Percentiles rank a stretch among this genome's conserved stretches.
Conservation (phyloP, 1,140 invertebrate species). For the Globodera rostochiensis region DNA sequence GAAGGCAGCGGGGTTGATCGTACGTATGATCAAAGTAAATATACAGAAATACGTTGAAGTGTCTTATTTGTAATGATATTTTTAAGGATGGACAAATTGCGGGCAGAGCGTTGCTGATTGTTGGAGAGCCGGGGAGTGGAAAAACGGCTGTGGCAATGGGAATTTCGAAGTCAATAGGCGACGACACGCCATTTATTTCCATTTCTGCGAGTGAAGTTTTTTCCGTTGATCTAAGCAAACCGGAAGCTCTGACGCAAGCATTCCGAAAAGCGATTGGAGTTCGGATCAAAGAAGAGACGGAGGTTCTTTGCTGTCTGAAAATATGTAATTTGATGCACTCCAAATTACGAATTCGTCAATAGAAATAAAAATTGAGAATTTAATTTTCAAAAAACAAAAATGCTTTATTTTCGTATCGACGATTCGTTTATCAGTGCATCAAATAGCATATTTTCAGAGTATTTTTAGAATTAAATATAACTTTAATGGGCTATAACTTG, state of each 20-base stretch:
- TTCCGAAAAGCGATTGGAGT: slow-evolving; percentile 96
- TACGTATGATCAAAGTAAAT: slow-evolving; percentile 87
- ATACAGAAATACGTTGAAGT: slow-evolving; percentile 10
- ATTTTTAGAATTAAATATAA: too few species aligned
- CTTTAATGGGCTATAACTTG: too few species aligned
- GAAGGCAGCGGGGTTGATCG: slow-evolving; percentile 86
- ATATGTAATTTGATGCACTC: neutral
- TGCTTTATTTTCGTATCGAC: too few species aligned
- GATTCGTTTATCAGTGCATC: too few species aligned
- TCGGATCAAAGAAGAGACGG: slow-evolving; percentile 81
- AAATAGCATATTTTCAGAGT: too few species aligned
- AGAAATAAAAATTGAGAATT: too few species aligned
- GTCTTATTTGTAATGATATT: slow-evolving; percentile 29
- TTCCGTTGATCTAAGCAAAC: slow-evolving; percentile 98
- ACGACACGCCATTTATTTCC: slow-evolving; percentile 94
- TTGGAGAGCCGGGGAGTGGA: slow-evolving; percentile 93
- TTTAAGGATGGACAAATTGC: slow-evolving; percentile 88
- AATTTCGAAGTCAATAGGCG: slow-evolving; percentile 87
- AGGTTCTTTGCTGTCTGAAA: slow-evolving; percentile 18
- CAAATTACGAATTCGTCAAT: neutral
- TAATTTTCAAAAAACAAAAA: too few species aligned
- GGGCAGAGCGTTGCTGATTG: slow-evolving; percentile 88
- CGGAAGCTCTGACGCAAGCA: slow-evolving; percentile 93
- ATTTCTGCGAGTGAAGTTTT: slow-evolving; percentile 97
- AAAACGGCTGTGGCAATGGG: slow-evolving; percentile 70